phyloP scores from a whole-genome alignment of 2,113 vertebrate species.

The Nothocercus nigrocapillus region DNA sequence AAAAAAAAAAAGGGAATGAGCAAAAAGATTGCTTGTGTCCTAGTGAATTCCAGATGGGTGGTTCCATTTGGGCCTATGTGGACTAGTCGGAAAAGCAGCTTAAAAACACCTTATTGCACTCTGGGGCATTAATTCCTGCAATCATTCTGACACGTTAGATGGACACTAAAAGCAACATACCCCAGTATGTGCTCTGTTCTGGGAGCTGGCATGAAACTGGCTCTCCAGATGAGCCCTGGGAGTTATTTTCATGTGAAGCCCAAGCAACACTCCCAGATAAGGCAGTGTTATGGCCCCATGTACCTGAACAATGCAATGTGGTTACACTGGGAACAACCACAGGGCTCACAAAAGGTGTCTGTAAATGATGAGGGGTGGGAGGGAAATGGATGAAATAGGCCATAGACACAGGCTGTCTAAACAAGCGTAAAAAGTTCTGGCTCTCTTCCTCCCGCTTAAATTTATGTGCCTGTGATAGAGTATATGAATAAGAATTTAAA shows the following conservation, averaged over 20 bases:
- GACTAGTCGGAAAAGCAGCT: background rate
- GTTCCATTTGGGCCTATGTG: background rate
- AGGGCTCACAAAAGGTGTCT: background rate
- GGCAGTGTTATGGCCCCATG: accelerated
- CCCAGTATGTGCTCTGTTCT: background rate
- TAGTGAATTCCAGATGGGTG: background rate
- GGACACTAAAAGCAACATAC: background rate
- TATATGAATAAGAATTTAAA: background rate
- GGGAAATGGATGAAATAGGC: background rate
- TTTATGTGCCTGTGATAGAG: background rate
- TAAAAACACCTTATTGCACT: background rate
- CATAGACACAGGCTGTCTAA: background rate
- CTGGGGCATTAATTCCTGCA: background rate
- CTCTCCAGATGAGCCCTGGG: background rate
- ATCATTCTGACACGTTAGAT: background rate
- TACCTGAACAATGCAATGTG: background rate
- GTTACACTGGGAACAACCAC: background rate
- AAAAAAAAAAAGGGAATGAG: background rate
- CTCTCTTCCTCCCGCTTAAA: background rate
- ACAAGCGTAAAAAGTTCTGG: background rate
- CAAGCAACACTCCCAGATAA: background rate
- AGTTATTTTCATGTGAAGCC: background rate
- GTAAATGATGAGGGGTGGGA: background rate
- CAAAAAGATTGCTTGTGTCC: background rate
- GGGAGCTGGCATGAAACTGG: background rate